phyloP scores from a whole-genome alignment of 2,888 invertebrate species.

The Leptopterna dolabrata region DNA sequence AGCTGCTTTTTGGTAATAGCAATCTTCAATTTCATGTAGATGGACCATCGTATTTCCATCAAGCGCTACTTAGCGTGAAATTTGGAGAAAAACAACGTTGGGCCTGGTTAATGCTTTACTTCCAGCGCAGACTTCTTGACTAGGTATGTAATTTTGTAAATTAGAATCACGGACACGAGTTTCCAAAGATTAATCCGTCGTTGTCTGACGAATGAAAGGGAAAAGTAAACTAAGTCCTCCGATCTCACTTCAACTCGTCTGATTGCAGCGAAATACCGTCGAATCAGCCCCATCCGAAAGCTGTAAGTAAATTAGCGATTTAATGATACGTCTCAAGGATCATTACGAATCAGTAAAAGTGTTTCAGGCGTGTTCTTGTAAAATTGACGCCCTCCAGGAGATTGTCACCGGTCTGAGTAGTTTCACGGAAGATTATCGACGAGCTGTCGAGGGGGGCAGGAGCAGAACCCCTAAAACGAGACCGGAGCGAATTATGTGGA shows the following conservation, averaged over 20 bases:
- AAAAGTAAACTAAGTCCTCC: not conserved
- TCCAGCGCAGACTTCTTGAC: no score
- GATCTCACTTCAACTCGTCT: not conserved
- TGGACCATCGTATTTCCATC: no score
- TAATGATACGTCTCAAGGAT: not conserved
- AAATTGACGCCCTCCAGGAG: not conserved
- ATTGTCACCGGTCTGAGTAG: not conserved
- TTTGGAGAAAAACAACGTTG: no score
- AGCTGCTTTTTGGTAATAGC: no score
- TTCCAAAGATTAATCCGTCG: not conserved
- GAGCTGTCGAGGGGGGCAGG: not conserved
- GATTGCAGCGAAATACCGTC: not conserved
- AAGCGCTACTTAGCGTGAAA: no score
- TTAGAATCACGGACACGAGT: no score
- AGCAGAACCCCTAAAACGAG: not conserved
- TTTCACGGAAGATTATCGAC: not conserved
- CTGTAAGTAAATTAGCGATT: not conserved
- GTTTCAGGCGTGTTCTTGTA: not conserved
- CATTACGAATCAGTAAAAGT: slow-evolving; percentile 12
- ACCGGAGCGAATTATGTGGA: slow-evolving; percentile 15
- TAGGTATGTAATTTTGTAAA: no score
- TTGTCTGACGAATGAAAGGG: not conserved
- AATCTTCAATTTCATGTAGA: no score
- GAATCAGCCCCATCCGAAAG: not conserved
- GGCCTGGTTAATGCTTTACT: no score